These are phyloP conservation scores for Ascaphus truei DNA, from an alignment of 2,113 vertebrate genomes.

Conservation along the genomic window DNA sequence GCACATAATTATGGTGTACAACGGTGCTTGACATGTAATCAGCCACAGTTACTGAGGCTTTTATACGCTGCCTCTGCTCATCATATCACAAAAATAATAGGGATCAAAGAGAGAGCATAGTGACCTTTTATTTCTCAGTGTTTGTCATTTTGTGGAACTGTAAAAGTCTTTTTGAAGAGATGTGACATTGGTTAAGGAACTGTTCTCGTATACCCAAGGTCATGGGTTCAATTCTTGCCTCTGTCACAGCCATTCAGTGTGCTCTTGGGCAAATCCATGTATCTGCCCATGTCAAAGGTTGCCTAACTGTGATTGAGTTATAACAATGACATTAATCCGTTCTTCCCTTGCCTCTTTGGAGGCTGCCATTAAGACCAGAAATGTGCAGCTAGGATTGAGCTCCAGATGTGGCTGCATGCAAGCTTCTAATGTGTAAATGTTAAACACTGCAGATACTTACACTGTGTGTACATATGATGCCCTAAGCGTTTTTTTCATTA, in stretches of 20 bases:
- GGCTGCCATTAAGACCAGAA: neutral
- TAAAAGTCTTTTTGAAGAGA: conserved; percentile 31
- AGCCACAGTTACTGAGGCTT: conserved; percentile 15
- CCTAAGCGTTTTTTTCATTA: no score
- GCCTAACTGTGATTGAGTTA: conserved; percentile 1
- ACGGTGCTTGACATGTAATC: conserved; percentile 31
- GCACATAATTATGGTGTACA: conserved; percentile 31
- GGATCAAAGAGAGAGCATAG: conserved; percentile 7
- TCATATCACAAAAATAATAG: conserved; percentile 35
- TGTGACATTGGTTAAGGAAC: conserved; percentile 34
- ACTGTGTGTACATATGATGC: no score
- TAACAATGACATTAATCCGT: conserved; percentile 14
- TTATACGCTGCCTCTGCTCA: conserved; percentile 12
- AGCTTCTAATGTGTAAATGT: no score
- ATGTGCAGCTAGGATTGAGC: no score
- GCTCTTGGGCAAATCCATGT: conserved; percentile 12
- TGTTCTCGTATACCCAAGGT: conserved; percentile 17
- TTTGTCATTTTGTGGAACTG: conserved; percentile 14
- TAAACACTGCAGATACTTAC: no score
- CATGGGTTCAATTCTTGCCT: neutral
- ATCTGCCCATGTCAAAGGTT: conserved; percentile 1
- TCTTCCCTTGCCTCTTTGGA: neutral
- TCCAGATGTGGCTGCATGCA: no score
- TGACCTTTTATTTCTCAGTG: conserved; percentile 31
- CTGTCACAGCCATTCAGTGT: conserved; percentile 4